These are phyloP conservation scores for Oxyruncus cristatus DNA, from an alignment of 2,113 vertebrate genomes.

Conservation along the genomic window DNA sequence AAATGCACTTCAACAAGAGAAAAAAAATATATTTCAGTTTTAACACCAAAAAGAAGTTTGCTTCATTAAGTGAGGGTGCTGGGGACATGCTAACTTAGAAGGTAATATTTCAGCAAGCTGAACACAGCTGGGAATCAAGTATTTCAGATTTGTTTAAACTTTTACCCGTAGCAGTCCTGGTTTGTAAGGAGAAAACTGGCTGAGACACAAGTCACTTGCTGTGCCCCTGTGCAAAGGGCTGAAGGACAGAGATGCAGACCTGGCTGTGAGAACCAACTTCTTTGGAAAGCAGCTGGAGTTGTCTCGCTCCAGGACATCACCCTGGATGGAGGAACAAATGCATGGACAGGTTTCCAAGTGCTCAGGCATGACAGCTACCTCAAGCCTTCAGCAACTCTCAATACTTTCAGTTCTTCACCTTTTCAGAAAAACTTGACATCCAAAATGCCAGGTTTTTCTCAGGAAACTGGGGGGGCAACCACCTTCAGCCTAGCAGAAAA, in stretches of 20 bases:
- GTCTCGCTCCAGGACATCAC: not conserved
- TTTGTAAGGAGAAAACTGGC: not conserved
- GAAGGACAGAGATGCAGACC: not conserved
- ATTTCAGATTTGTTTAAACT: not conserved
- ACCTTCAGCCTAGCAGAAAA: not conserved
- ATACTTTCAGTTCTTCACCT: not conserved
- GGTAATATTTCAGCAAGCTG: not conserved
- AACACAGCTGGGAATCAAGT: not conserved
- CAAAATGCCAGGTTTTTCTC: not conserved
- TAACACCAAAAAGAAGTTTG: not conserved
- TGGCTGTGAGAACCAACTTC: not conserved
- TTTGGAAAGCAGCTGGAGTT: not conserved
- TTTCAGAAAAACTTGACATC: not conserved
- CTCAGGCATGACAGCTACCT: not conserved
- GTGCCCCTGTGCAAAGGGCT: not conserved
- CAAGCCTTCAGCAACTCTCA: not conserved
- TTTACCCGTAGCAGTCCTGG: not conserved
- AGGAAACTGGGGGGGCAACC: not conserved
- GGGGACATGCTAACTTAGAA: not conserved
- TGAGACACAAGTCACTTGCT: not conserved
- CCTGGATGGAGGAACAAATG: not conserved
- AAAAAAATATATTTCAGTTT: not conserved
- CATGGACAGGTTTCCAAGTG: not conserved
- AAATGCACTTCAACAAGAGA: not conserved
- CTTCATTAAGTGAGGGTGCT: not conserved